phyloP scores from a whole-genome alignment of 1,140 invertebrate genomes.

The Drosophila suzukii region DNA sequence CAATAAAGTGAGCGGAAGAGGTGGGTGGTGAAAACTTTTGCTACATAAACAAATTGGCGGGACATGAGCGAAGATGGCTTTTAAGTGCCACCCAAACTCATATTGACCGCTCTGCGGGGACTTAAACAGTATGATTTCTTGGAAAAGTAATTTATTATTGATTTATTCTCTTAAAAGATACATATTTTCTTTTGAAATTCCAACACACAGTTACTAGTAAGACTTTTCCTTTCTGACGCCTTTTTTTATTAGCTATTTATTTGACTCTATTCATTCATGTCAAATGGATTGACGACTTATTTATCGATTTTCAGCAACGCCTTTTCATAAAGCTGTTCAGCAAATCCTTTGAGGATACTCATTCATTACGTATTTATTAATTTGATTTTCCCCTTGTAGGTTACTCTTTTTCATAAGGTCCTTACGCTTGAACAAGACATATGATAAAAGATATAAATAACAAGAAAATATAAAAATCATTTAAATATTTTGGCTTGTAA shows the following conservation, averaged over 20 bases:
- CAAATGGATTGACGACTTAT: conserved; percentile 62
- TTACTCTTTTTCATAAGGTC: neutral
- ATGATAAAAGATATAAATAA: too few species aligned
- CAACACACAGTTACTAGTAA: neutral
- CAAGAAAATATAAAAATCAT: neutral
- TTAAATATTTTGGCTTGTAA: neutral
- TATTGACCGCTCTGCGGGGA: too few species aligned
- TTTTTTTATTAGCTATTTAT: conserved; percentile 9
- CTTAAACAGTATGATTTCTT: neutral
- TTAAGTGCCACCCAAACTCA: neutral
- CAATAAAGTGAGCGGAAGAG: conserved; percentile 9
- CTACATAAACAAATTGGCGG: conserved; percentile 38
- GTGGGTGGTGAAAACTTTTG: conserved; percentile 21
- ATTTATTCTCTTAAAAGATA: neutral
- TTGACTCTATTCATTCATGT: conserved; percentile 10
- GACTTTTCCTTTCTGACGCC: neutral
- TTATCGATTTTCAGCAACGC: conserved; percentile 56
- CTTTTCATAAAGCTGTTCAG: neutral
- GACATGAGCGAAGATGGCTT: conserved; percentile 15
- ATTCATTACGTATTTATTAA: conserved; percentile 65
- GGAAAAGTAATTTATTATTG: neutral
- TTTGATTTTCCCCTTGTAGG: conserved; percentile 43
- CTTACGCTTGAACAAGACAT: neutral
- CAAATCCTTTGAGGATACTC: conserved; percentile 4
- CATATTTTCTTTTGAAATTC: neutral